Percentiles rank a stretch among this genome's conserved stretches.
These are phyloP conservation scores for Archivesica marissinica DNA, from an alignment of 1,140 invertebrate genomes.

Conservation along the genomic window DNA sequence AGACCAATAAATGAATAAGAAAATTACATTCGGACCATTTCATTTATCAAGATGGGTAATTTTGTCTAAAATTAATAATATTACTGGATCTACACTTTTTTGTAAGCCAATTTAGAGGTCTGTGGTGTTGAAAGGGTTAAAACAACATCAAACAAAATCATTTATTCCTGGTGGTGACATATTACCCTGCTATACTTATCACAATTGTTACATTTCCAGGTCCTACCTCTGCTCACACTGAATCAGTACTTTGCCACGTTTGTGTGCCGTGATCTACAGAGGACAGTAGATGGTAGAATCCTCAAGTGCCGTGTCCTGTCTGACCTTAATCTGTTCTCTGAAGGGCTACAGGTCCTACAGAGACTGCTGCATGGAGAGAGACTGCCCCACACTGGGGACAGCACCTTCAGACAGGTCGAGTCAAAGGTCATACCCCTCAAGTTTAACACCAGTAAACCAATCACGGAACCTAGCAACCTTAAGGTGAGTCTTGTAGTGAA, in stretches of 20 bases:
- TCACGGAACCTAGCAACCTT: constrained; percentile 76
- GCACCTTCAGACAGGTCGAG: constrained; percentile 80
- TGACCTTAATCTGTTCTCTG: constrained; percentile 79
- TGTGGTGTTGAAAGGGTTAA: too few relatives aligned
- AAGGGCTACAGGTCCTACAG: constrained; percentile 79
- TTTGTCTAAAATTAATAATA: too few relatives aligned
- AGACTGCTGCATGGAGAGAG: constrained; percentile 82
- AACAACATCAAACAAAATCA: too few relatives aligned
- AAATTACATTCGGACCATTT: too few relatives aligned
- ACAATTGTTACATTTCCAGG: constrained; percentile 65
- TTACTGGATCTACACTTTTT: too few relatives aligned
- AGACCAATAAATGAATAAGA: too few relatives aligned
- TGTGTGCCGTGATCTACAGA: constrained; percentile 82
- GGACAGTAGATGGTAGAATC: constrained; percentile 81
- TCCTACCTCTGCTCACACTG: constrained; percentile 81
- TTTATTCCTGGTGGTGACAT: too few relatives aligned
- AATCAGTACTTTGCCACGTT: constrained; percentile 82
- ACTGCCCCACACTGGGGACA: constrained; percentile 82
- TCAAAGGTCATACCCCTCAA: constrained; percentile 69
- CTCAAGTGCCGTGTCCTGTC: constrained; percentile 81
- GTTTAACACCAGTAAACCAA: constrained; percentile 78
- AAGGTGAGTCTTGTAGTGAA: constrained; percentile 77
- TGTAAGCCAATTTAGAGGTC: too few relatives aligned
- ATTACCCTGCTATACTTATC: neutral
- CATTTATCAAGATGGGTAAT: too few relatives aligned